phyloP scores from a whole-genome alignment of 1,140 invertebrate species.

The Planococcus citri region DNA sequence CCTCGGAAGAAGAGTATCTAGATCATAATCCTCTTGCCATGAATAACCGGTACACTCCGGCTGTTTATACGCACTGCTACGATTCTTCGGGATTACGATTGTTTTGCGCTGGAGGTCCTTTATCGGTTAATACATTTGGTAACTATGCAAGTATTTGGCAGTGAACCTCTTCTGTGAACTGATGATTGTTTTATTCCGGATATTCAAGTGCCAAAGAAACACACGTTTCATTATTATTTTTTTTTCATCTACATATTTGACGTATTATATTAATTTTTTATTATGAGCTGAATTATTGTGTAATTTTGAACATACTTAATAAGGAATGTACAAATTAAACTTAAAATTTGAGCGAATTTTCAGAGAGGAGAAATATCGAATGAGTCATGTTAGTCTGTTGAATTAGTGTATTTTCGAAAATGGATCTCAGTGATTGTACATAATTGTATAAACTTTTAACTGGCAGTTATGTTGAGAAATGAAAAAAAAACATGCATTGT shows the following conservation, averaged over 20 bases:
- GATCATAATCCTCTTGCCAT: slow-evolving; percentile 54
- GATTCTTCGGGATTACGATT: slow-evolving; percentile 79
- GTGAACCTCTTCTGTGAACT: slow-evolving; percentile 33
- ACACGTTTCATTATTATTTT: not conserved
- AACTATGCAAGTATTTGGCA: slow-evolving; percentile 67
- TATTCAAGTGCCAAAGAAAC: not conserved
- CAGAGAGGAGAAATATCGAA: too few species aligned
- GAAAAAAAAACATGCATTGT: too few species aligned
- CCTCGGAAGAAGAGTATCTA: slow-evolving; percentile 61
- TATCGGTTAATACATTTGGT: slow-evolving; percentile 77
- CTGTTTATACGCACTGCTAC: slow-evolving; percentile 93
- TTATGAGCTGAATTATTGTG: too few species aligned
- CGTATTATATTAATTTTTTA: too few species aligned
- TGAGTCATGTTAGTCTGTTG: too few species aligned
- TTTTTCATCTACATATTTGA: not conserved
- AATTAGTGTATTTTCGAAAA: too few species aligned
- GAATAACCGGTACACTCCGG: slow-evolving; percentile 76
- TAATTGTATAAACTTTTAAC: too few species aligned
- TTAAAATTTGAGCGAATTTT: too few species aligned
- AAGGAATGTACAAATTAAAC: too few species aligned
- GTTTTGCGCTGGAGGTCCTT: slow-evolving; percentile 86
- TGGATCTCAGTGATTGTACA: too few species aligned
- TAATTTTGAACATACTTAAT: too few species aligned
- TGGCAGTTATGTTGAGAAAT: too few species aligned
- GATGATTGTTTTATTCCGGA: not conserved